Evolutionary conservation across 1,140 invertebrate genomes (phyloP).

Genomic region (Anthonomus grandis): DNA sequence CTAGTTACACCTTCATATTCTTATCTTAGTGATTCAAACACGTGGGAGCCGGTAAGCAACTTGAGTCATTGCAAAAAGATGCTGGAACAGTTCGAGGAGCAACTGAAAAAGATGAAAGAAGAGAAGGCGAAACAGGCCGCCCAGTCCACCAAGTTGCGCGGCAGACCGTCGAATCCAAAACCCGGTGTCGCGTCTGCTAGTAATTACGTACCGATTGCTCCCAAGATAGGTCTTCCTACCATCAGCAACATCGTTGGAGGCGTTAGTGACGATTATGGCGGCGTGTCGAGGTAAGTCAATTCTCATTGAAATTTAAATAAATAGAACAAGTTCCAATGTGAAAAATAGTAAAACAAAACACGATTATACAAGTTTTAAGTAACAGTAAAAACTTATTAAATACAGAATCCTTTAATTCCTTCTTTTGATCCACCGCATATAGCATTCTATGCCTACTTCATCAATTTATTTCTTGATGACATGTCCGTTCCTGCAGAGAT

Average conservation of each 20-base stretch:
- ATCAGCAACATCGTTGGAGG: constrained; percentile 14
- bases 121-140: constrained; percentile 58
- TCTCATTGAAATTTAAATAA: no score
- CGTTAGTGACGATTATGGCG: constrained; percentile 35
- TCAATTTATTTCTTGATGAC: no score
- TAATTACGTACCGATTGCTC: constrained; percentile 14
- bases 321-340: no score
- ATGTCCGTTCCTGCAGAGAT: no score
- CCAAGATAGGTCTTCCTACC: neutral
- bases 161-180: constrained; percentile 41
- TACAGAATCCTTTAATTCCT: neutral
- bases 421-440: neutral
- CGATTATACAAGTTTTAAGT: neutral
- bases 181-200: constrained; percentile 1
- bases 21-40: constrained; percentile 42
- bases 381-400: no score
- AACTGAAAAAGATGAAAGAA: constrained; percentile 70
- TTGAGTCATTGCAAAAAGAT: constrained; percentile 70
- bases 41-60: constrained; percentile 74
- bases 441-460: neutral
- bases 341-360: neutral
- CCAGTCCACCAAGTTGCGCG: constrained; percentile 35
- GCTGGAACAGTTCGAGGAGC: constrained; percentile 75
- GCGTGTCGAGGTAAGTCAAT: constrained; percentile 15
- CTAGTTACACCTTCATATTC: no score